Conservation (phyloP, 2,797 vertebrate genomes). For the Enteromius mattozi region DNA sequence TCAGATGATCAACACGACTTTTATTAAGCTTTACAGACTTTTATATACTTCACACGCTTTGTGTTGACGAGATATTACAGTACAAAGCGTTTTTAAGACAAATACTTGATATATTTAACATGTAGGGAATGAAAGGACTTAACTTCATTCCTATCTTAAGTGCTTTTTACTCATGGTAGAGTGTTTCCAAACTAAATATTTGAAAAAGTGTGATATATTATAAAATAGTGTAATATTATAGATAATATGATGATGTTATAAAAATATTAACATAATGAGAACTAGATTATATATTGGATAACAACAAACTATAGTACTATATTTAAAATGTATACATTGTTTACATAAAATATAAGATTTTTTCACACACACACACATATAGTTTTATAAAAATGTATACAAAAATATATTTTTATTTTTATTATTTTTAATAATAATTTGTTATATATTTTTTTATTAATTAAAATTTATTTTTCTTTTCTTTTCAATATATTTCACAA, state of each 20-base stretch:
- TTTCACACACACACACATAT: background rate
- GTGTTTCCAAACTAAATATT: background rate
- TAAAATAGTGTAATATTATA: background rate
- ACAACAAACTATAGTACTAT: background rate
- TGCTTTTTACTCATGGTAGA: background rate
- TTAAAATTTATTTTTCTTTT: background rate
- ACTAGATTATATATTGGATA: background rate
- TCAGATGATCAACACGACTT: constrained; percentile 29
- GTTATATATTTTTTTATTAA: background rate
- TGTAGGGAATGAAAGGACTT: too few species aligned
- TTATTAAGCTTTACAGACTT: background rate
- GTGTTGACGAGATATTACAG: background rate
- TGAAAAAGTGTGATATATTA: background rate
- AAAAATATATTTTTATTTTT: background rate
- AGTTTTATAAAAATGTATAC: too few species aligned
- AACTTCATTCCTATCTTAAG: background rate
- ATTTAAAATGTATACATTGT: background rate
- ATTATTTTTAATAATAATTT: background rate
- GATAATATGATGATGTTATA: background rate
- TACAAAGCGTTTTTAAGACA: background rate
- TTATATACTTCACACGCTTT: background rate
- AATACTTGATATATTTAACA: background rate
- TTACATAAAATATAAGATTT: background rate
- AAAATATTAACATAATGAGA: background rate
- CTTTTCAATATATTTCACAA: background rate